Evolutionary conservation across 2,888 invertebrate genomes (phyloP), one percentile per base, ranked within the genome.

Genomic region (Megamerina dolium): DNA sequence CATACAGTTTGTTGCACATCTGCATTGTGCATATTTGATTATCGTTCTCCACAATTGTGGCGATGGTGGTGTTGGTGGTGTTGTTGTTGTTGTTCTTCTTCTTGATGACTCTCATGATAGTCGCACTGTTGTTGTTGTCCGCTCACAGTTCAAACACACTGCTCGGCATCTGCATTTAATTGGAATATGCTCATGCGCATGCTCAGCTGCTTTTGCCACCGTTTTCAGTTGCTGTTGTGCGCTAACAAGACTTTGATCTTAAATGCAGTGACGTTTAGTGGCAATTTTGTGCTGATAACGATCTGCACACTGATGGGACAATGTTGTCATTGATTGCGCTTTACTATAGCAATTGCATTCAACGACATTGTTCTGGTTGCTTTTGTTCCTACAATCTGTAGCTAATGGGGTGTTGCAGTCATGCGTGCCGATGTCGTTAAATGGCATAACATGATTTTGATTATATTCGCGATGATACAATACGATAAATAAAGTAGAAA

Each of bases 181-280:
- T 53, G 53, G 51, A 53, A 53, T n/a, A n/a, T n/a, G n/a, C 49
- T 53, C 50, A 50, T 49, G 50, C 54, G 49, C 50, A 51, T 49
- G 54, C 48, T 48, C 46, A 26, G 20, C 29, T 5, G 16, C 10
- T 21, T 10, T 27, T 31, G 37, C 20, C 27, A n/a, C 10, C 26
- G 30, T n/a, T n/a, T n/a, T n/a, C 8, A 9, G 6, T 19, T 21
- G 43, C 33, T 43, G 21, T 61, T 61, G 60, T 61, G 63, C 64
- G 67, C 63, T 56, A 56, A 64, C 66, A 66, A 56, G 64, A 65
- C 64, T 64, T 65, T 64, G 64, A 66, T 64, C 67, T 64, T 65
- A 65, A 65, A 60, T 60, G 61, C 61, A 65, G 66, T 64, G 64
- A 66, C 67, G 66, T 64, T 65, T 66, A 63, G 64, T 65, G 63